Base-by-base conservation (phyloP, 2,113 vertebrate species). In the Corydoras sp. region DNA sequence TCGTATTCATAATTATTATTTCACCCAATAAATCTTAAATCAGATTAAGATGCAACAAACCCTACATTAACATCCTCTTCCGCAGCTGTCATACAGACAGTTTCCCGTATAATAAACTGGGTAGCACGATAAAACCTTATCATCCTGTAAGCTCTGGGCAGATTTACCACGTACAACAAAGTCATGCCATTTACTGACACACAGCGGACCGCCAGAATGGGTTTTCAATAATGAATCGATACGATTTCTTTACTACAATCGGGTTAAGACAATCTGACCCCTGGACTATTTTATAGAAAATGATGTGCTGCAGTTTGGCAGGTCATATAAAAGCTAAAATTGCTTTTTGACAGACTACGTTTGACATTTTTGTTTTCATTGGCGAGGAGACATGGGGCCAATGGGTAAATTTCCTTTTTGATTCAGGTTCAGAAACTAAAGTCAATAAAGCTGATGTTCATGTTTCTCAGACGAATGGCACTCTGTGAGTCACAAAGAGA, bases 51-150 rank as follows among this genome's bases (percentile, higher is more conserved):
- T 35, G 11, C 14, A 48, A 50, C 1, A 79, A 75, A 73, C 55
- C 56, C 61, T 65, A 72, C 29, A 69, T 66, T 76, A 78, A 74
- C 76, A 71, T 77, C 76, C 62, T 24, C 78, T 73, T 67, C 81
- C 77, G 81, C 79, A 83, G 85, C 84, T 85, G 86, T 85, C 85
- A 87, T 88, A 85, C 75, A 78, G 79, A 72, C 62, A 62, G 54
- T 75, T 53, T 77, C 76, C 84, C 85, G 82, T 83, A 85, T 88
- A 83, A 84, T 85, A 77, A 71, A 86, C 81, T 76, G 24, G 55
- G 50, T 74, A 79, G 76, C 35, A 43, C 35, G 78, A 76, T 71
- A 51, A 30, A n/a, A 60, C 75, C 76, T 69, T 35, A 79, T 73
- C 77, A 71, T 77, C 76, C 29, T 54, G 56, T 74, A 72, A 65